Evolutionary conservation across 2,797 vertebrate genomes (phyloP).

Genomic region (Okamejei kenojei): DNA sequence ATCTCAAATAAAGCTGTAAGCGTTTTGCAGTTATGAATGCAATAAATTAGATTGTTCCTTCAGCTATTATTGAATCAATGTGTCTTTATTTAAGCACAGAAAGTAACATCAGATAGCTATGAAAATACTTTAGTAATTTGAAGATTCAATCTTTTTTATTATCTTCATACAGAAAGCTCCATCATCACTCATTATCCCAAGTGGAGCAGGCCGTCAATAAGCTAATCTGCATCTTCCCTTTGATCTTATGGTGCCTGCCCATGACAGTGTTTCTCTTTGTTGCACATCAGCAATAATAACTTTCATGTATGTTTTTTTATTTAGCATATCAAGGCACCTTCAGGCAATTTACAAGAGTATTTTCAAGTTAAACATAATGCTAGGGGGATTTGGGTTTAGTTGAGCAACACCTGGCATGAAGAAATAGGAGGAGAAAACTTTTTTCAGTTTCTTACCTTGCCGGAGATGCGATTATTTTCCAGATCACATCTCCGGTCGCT

Average conservation of each 20-base stretch:
- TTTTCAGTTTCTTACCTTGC: too few species aligned
- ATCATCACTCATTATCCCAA: neutral
- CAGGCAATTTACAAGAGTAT: too few species aligned
- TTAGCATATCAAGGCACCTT: too few species aligned
- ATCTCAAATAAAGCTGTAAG: neutral
- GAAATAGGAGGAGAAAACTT: too few species aligned
- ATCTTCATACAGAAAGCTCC: neutral
- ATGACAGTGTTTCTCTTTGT: neutral
- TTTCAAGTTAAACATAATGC: too few species aligned
- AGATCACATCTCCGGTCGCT: too few species aligned
- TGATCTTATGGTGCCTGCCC: neutral
- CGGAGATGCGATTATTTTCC: too few species aligned
- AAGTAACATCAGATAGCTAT: neutral
- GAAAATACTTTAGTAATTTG: neutral
- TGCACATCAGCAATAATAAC: neutral
- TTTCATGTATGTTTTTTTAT: too few species aligned
- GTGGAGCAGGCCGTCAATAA: neutral
- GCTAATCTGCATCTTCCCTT: neutral
- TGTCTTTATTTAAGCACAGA: neutral
- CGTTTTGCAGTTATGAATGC: neutral
- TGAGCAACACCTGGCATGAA: too few species aligned
- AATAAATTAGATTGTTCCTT: neutral
- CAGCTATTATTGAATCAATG: neutral
- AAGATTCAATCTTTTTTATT: neutral
- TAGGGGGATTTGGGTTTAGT: too few species aligned